Evolutionary conservation across 2,888 invertebrate species (phyloP).

Genomic region (Pyrrhia umbra): DNA sequence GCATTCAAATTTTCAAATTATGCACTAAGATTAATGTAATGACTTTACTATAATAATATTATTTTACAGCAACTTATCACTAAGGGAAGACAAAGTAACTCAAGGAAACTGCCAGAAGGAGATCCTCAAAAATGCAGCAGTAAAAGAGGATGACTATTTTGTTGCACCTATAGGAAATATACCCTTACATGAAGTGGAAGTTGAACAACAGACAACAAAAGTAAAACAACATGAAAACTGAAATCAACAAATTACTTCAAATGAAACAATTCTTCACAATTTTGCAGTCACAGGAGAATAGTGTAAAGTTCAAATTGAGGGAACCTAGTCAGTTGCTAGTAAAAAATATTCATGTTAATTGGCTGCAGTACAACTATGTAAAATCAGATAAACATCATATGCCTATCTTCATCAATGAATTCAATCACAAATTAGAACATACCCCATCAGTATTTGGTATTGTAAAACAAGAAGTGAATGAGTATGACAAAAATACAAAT

Average conservation of each 20-base stretch:
- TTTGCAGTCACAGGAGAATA: constrained; percentile 58
- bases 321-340: constrained; percentile 76
- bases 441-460: constrained; percentile 68
- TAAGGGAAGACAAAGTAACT: constrained; percentile 92
- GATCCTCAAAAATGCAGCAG: constrained; percentile 93
- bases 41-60: not conserved
- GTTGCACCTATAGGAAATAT: constrained; percentile 97
- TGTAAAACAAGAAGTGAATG: constrained; percentile 61
- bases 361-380: constrained; percentile 75
- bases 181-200: constrained; percentile 90
- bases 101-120: constrained; percentile 92
- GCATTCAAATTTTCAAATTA: no score
- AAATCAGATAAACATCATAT: constrained; percentile 77
- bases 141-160: constrained; percentile 97
- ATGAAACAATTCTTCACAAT: constrained; percentile 77
- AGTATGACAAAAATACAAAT: constrained; percentile 56
- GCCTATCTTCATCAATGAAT: constrained; percentile 71
- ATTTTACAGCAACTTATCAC: constrained; percentile 90
- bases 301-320: constrained; percentile 68
- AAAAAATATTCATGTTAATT: constrained; percentile 79
- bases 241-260: constrained; percentile 72
- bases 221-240: constrained; percentile 82
- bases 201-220: constrained; percentile 61
- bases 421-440: constrained; percentile 31
- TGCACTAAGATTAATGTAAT: constrained; percentile 2